Base-by-base conservation (phyloP, 2,113 vertebrate species). In the Callithrix jacchus region DNA sequence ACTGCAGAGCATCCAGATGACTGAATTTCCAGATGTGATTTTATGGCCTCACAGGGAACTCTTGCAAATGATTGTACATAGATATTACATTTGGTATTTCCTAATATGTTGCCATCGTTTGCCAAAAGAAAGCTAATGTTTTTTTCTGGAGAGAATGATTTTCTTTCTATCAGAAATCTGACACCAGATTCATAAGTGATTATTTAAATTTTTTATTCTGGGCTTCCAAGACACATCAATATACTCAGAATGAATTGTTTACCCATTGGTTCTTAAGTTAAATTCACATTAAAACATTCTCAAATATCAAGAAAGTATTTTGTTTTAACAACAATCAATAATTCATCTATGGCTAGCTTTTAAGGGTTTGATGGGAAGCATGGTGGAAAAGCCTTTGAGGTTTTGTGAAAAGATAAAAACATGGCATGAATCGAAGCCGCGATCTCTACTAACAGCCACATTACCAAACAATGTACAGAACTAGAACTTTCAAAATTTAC, bases 301-400 rank as follows among this genome's bases (percentile, higher is more conserved):
- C 80, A 96, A 87, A 89, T 95, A 61, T 79, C 74, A 83, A 86
- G 8, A 94, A 68, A 52, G 6, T 54, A 4, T 35, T 95, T 95
- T 77, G 54, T 58, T 95, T 96, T 93, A 90, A 88, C 61, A 93
- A 58, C 42, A 94, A 86, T 93, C 68, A 88, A 82, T 92, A 96
- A 68, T 87, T 96, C 45, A 89, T 47, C 61, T 74, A 56, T 45
- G 37, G 73, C 79, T 89, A 64, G 70, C 82, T 94, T 96, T 91
- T 87, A 86, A 13, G 58, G 25, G 5, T 52, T 85, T 84, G 76
- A 68, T 84, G 49, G 66, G 45, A 93, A 94, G 8, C 37, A 23
- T 20, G 2, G 23, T 45, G 10, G 18, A 83, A 88, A 6, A 91
- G 16, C 5, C 80, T 58, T 12, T 79, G 68, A 93, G 32, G 40